Conservation (phyloP, 2,888 invertebrate species). For the Apodemia mormo region DNA sequence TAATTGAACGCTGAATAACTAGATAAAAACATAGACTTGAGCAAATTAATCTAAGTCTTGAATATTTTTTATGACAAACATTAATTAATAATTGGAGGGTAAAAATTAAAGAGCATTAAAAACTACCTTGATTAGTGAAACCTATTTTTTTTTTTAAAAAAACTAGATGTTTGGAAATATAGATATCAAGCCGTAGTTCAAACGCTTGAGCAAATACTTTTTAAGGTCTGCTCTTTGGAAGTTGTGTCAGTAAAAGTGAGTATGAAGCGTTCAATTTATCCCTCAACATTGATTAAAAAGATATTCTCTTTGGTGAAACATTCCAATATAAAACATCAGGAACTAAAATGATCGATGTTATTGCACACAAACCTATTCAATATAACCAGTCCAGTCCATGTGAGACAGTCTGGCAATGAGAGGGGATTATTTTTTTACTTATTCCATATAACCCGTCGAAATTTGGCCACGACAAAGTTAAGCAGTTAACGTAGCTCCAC, state of each 20-base stretch:
- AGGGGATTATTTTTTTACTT: too few relatives aligned
- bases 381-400: too few relatives aligned
- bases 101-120: too few relatives aligned
- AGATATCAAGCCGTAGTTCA: neutral
- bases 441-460: too few relatives aligned
- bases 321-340: constrained; percentile 14
- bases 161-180: neutral
- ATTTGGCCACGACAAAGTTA: too few relatives aligned
- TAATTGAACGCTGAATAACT: neutral
- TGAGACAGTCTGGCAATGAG: too few relatives aligned
- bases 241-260: neutral
- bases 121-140: neutral
- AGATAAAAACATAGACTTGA: neutral
- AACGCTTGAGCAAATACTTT: neutral
- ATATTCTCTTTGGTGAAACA: constrained; percentile 14
- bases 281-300: constrained; percentile 2
- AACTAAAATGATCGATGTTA: constrained; percentile 10
- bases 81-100: too few relatives aligned
- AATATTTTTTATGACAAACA: too few relatives aligned
- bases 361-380: constrained; percentile 4
- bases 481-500: too few relatives aligned
- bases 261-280: neutral
- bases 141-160: neutral
- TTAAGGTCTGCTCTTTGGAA: neutral
- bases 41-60: too few relatives aligned